Conservation (phyloP, 2,888 invertebrate species). For the Microctonus brassicae region DNA sequence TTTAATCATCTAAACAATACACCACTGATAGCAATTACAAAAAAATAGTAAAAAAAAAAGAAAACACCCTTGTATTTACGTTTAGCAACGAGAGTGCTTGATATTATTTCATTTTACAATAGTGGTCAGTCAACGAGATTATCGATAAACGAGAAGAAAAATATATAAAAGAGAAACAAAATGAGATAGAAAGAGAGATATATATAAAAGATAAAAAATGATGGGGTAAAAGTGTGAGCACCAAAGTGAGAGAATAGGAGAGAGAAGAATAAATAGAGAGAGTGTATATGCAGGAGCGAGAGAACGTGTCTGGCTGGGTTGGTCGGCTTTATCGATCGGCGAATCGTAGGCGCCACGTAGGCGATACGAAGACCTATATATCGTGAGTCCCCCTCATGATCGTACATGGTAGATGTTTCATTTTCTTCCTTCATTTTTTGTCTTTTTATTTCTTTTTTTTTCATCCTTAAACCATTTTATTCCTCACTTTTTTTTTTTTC, state of each 20-base stretch:
- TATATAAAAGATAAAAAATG: background rate
- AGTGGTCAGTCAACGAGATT: conserved; percentile 28
- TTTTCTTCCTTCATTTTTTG: conserved; percentile 15
- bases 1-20: background rate
- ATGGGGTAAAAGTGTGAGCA: background rate
- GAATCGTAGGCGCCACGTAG: conserved; percentile 41
- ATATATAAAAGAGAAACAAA: conserved; percentile 4
- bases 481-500: background rate
- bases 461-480: conserved; percentile 1
- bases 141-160: conserved; percentile 23
- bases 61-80: background rate
- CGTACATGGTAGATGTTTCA: conserved; percentile 27
- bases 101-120: conserved; percentile 30
- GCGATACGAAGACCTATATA: conserved; percentile 40
- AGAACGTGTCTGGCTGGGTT: conserved; percentile 43
- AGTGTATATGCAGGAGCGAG: conserved; percentile 25
- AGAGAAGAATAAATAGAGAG: conserved; percentile 17
- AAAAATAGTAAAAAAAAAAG: background rate
- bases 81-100: conserved; percentile 16
- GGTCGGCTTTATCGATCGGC: conserved; percentile 40
- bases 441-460: conserved; percentile 13
- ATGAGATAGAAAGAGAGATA: conserved; percentile 14
- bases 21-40: too few relatives aligned
- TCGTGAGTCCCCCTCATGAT: conserved; percentile 38
- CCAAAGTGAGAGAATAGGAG: conserved; percentile 12